Base-by-base conservation (phyloP, 2,797 vertebrate species). In the Knipowitschia caucasica region DNA sequence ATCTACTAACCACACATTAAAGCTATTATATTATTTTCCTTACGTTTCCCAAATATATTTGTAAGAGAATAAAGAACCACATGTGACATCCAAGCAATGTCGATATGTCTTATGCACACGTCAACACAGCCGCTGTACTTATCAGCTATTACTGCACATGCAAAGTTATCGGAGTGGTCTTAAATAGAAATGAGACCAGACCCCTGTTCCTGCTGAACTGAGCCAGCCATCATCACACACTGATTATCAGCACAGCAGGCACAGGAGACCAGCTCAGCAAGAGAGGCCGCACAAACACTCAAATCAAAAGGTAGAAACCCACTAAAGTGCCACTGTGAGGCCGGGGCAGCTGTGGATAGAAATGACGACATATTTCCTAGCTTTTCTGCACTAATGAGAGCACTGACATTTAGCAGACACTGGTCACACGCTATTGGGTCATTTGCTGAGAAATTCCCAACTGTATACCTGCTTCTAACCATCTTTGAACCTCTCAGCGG, bases 171-270 rank as follows among this genome's bases (percentile, higher is more conserved):
- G 34, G 46, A 57, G 21, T 47, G 27, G 26, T 34, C 20, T 57
- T 53, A 42, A 55, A 71, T 60, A 66, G 67, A 76, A 71, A 69
- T 67, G 73, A 80, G 82, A 81, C 81, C 77, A 75, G 86, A 83
- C 93, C 73, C 88, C 92, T 93, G 92, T 94, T 92, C 91, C 93
- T 93, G 92, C 92, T 93, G 92, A 93, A 94, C 91, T 93, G 92
- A 93, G 92, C 92, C 91, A 92, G 91, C 91, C 85, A 64, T 88
- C 80, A 57, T 84, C 78, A 92, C 79, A 91, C 89, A 95, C 94
- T 95, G 94, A 92, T 92, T 91, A 94, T 97, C 95, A 97, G 94
- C 90, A 92, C 94, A 96, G 95, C 93, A 95, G 95, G 94, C 92
- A 95, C 95, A 69, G 94, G 93, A 92, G 93, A 90, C 93, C 8